Evolutionary conservation across 1,140 invertebrate species (phyloP), one percentile per base, ranked within the genome.

Genomic region (Ceratina calcarata): DNA sequence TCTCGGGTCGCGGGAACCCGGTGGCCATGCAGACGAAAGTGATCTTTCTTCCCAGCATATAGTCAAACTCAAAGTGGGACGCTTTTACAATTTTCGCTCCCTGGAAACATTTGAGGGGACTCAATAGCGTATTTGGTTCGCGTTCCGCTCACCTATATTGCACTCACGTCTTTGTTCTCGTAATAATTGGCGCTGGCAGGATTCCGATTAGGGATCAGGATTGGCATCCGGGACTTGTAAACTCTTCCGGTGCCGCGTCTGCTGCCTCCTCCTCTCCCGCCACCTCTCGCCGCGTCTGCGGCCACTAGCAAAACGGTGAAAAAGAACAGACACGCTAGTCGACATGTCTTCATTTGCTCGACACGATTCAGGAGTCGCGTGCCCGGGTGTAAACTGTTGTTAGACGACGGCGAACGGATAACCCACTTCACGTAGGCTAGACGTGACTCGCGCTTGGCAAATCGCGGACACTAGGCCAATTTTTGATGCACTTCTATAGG

Each of bases 61-160:
- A 98, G 94, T 98, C 97, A 93, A 97, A 95, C 91, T 98, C 97
- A 93, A 98, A 98, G 91, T 98, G 97, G 0, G 97, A 98, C 1
- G 97, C 95, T 85, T 97, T 95, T 16, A 96, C 93, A 75, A 98
- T 98, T 93, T 97, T 97, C 0, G 97, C 97, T n/a, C 97, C 97
- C 97, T 98, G 86, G 84, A 87, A 78, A 87, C 10, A 13, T 24
- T 1, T 6, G 0, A 78, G 76, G 1, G 24, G 6, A 16, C 22
- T 55, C 15, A 0, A 13, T 3, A 2, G n/a, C 4, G 0, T 0
- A 51, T 18, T 12, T 12, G 1, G 16, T 13, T 55, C 3, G 4
- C 53, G 27, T 27, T 0, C 3, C 16, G 6, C 8, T 27, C 32
- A 0, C 3, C 24, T 18, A 45, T 2, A 45, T n/a, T 16, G 3